Conservation (phyloP, 2,888 invertebrate species). For the Himalopsyche kuldschensis region DNA sequence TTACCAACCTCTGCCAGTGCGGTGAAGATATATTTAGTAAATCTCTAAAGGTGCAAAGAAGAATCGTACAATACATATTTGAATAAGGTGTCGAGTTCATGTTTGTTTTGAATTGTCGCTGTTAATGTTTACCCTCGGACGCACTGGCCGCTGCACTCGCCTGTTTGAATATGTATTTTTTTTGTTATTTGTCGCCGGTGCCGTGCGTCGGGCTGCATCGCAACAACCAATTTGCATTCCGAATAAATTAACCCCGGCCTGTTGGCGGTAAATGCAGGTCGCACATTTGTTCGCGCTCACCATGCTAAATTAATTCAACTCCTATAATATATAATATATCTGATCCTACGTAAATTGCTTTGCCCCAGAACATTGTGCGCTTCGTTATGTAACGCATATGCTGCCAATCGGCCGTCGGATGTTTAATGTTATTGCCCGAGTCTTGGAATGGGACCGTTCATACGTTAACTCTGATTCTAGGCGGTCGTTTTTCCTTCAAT, state of each 20-base stretch:
- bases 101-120: neutral
- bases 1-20: no score
- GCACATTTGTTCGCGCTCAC: neutral
- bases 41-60: no score
- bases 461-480: neutral
- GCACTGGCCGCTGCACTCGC: neutral
- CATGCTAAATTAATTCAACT: neutral
- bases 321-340: neutral
- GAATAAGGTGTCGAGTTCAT: neutral
- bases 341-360: neutral
- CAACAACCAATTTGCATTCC: neutral
- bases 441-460: neutral
- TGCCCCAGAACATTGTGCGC: neutral
- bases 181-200: neutral
- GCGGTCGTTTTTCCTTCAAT: neutral
- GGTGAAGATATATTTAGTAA: no score
- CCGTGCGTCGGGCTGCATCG: neutral
- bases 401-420: neutral
- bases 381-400: neutral
- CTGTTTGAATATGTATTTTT: neutral
- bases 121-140: neutral
- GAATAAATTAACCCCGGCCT: neutral
- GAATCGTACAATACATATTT: neutral
- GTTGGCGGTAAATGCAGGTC: neutral
- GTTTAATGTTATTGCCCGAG: neutral